These are phyloP conservation scores for Podarcis siculus DNA, from an alignment of 2,797 vertebrate genomes.

Conservation along the genomic window DNA sequence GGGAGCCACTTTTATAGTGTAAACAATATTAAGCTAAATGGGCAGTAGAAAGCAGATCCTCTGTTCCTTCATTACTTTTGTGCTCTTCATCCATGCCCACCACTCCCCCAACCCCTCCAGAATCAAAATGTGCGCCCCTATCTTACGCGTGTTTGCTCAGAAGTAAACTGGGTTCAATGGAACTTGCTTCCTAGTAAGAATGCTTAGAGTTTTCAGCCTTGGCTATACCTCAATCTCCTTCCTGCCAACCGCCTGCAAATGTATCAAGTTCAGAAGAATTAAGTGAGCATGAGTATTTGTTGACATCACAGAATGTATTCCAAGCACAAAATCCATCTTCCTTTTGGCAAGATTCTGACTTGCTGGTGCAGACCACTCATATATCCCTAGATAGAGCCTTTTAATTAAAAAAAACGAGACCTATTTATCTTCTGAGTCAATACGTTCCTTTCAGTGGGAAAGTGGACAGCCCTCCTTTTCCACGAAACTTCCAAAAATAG, in stretches of 20 bases:
- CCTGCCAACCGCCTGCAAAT: no score
- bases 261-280: neutral
- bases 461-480: conserved; percentile 39
- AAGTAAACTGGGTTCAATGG: neutral
- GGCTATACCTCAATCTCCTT: neutral
- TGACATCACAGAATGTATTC: neutral
- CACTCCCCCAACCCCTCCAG: neutral
- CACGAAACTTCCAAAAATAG: conserved; percentile 48
- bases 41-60: no score
- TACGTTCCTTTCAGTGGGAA: conserved; percentile 42
- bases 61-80: no score
- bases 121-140: neutral
- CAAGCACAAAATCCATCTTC: conserved; percentile 2
- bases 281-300: neutral
- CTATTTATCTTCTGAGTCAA: conserved; percentile 23
- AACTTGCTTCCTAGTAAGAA: neutral
- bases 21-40: no score
- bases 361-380: neutral
- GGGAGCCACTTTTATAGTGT: no score
- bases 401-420: conserved; percentile 14
- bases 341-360: neutral
- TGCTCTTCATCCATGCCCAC: neutral
- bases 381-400: neutral
- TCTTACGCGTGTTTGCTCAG: neutral
- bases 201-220: neutral